phyloP scores from a whole-genome alignment of 1,140 invertebrate genomes.

The roundworm (Caenorhabditis elegans) region DNA sequence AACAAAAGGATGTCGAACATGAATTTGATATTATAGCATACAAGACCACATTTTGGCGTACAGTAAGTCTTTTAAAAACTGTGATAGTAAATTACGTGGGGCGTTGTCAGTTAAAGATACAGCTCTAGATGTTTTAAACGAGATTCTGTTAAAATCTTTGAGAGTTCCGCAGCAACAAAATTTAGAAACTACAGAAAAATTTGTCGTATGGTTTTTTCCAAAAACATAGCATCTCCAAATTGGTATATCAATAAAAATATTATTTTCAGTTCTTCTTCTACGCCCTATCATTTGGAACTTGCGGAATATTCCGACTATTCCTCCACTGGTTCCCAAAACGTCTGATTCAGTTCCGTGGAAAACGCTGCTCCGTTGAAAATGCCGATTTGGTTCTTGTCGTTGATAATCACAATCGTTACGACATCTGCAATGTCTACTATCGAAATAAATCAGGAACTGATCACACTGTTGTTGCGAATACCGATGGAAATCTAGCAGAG shows the following conservation, averaged over 20 bases:
- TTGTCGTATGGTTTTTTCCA: no score
- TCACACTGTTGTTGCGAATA: background rate
- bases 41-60: background rate
- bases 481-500: background rate
- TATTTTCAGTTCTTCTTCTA: slow-evolving; percentile 33
- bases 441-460: background rate
- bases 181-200: no score
- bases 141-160: no score
- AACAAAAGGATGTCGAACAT: background rate
- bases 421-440: background rate
- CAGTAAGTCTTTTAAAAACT: background rate
- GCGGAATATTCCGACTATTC: slow-evolving; percentile 56
- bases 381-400: slow-evolving; percentile 60
- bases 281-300: slow-evolving; percentile 47
- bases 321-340: slow-evolving; percentile 58
- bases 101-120: no score
- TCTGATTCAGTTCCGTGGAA: slow-evolving; percentile 50
- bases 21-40: slow-evolving; percentile 12
- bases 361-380: slow-evolving; percentile 44
- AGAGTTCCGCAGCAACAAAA: no score
- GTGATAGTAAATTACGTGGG: no score
- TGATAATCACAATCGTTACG: background rate
- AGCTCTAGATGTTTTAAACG: no score
- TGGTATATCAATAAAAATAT: no score
- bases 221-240: no score